Evolutionary conservation across 2,113 vertebrate species (phyloP), one percentile per base, ranked within the genome.

Genomic region (Polypterus bichir): DNA sequence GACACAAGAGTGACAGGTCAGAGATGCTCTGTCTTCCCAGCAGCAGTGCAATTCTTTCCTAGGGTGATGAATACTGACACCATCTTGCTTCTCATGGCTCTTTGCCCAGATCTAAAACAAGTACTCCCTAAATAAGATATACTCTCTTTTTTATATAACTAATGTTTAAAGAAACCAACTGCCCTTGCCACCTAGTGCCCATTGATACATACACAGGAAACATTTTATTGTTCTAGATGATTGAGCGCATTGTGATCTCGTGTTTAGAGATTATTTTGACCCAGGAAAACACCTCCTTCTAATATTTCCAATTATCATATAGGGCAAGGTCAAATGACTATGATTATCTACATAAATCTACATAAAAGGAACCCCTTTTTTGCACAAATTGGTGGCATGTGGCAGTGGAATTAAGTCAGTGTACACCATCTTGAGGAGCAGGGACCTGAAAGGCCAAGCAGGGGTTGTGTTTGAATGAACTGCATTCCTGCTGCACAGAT

Each of bases 81-180:
- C 46, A 45, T 58, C 56, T 45, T 58, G 11, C 6, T 58, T 58
- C 56, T 58, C 56, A 58, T 58, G 56, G 56, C 56, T 58, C 44
- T 45, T 58, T 58, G 56, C 56, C 56, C 56, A 58, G 56, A 58
- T 44, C 27, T 44, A 3, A 45, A 11, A 58, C 56, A 58, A 58
- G 56, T 5, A n/a, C 6, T 56, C 4, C 56, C n/a, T 58, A 45
- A 58, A 58, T 58, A 58, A 58, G 56, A 44, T n/a, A 58, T 45
- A 58, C 56, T 45, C 27, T 44, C 56, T 58, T 58, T 58, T 45
- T 58, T 44, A 4, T 58, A 27, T 45, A 58, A 45, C 44, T 44
- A 44, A 58, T 58, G 54, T 58, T 58, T 58, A 8, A 58, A 45
- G 56, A 58, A 58, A 45, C 56, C 44, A 58, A 7, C 5, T 27